A percentile compares a stretch with the other conserved stretches of the same genome.
Conservation (phyloP, 1,140 invertebrate species). For the Tachypleus tridentatus region DNA sequence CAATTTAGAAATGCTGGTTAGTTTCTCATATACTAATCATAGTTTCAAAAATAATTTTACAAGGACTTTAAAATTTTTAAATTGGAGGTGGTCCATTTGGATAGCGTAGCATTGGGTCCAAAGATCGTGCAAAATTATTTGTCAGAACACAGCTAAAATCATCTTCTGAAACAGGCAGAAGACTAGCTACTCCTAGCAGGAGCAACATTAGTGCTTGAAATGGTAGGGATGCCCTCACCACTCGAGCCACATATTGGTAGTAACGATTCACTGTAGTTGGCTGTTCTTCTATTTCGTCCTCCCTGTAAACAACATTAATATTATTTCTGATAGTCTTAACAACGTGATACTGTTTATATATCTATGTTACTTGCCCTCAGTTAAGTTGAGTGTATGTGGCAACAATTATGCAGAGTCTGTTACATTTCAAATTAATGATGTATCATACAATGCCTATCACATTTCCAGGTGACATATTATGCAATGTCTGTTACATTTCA, state of each 20-base stretch:
- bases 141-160: conserved; percentile 69
- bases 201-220: conserved; percentile 67
- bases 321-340: not conserved
- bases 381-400: too few relatives aligned
- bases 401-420: too few relatives aligned
- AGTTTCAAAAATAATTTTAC: too few relatives aligned
- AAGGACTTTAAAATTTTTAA: conserved; percentile 33
- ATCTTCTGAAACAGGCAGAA: conserved; percentile 71
- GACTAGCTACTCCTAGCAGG: conserved; percentile 70
- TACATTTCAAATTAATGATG: too few relatives aligned
- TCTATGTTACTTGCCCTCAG: too few relatives aligned
- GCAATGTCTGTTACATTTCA: too few relatives aligned
- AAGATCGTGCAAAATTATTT: conserved; percentile 59
- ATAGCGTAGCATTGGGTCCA: conserved; percentile 75
- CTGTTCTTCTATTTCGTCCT: not conserved
- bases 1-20: too few relatives aligned
- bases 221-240: conserved; percentile 74
- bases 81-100: conserved; percentile 78
- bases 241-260: conserved; percentile 68
- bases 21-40: too few relatives aligned
- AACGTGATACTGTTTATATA: too few relatives aligned
- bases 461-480: too few relatives aligned
- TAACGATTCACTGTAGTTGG: conserved; percentile 53
- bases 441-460: too few relatives aligned
- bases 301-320: conserved; percentile 8